Evolutionary conservation across 1,140 invertebrate species (phyloP), one percentile per base, ranked within the genome.

Genomic region (Ceratitis capitata): DNA sequence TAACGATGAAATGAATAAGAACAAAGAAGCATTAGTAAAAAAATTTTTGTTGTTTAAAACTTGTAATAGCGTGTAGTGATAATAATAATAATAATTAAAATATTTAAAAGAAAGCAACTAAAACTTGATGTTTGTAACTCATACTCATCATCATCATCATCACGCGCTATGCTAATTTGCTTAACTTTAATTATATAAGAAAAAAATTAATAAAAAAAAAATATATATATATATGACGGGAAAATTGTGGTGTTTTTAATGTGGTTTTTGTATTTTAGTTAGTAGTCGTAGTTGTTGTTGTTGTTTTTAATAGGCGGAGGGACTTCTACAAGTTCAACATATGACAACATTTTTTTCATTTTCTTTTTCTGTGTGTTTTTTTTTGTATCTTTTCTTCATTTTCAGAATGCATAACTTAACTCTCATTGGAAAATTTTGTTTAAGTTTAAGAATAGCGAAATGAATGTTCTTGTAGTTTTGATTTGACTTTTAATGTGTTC

Each of bases 151-250:
- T n/a, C n/a, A n/a, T n/a, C n/a, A n/a, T n/a, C n/a, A n/a, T n/a
- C n/a, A n/a, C n/a, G n/a, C n/a, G n/a, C 42, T 45, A 78, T 3
- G 39, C 69, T 78, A 78, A 45, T 78, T 45, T 69, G 64, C 64
- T 78, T 78, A 78, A 78, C 39, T 45, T 78, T 78, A 78, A 78
- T 42, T 45, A 45, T 78, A 78, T 39, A 78, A 78, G 45, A 45
- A n/a, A n/a, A n/a, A n/a, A n/a, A n/a, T n/a, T n/a, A n/a, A n/a
- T n/a, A n/a, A n/a, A n/a, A n/a, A n/a, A n/a, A n/a, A n/a, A n/a
- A n/a, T n/a, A n/a, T n/a, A n/a, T n/a, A n/a, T n/a, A n/a, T n/a
- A n/a, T n/a, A 78, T 78, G 35, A n/a, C 69, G 69, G 69, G 39
- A 23, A 7, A 14, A 45, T 45, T 19, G 39, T 78, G n/a, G 69